Evolutionary conservation across 1,140 invertebrate species (phyloP).

Genomic region (Probaryconus sp.): DNA sequence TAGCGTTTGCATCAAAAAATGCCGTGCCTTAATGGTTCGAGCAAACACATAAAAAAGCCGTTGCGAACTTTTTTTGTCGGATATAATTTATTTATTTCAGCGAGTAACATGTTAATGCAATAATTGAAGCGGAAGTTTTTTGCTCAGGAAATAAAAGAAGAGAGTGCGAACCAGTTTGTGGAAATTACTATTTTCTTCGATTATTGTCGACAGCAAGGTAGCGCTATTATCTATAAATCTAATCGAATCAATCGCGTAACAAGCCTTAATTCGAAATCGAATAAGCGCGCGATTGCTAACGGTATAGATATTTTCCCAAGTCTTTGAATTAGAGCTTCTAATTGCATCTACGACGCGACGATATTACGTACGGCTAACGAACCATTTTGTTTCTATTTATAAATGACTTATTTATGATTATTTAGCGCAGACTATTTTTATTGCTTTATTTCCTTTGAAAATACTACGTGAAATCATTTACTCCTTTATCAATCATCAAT

Average conservation of each 20-base stretch:
- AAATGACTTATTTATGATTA: constrained; percentile 40
- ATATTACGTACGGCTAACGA: constrained; percentile 44
- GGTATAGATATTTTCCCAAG: constrained; percentile 65
- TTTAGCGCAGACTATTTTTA: constrained; percentile 11
- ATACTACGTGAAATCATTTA: too few relatives aligned
- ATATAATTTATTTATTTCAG: constrained; percentile 32
- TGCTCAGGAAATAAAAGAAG: constrained; percentile 21
- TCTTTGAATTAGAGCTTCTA: constrained; percentile 54
- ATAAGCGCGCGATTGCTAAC: constrained; percentile 68
- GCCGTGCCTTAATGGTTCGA: neutral
- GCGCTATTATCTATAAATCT: constrained; percentile 64
- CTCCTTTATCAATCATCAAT: too few relatives aligned
- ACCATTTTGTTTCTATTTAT: constrained; percentile 42
- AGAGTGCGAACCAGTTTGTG: constrained; percentile 44
- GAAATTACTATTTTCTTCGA: constrained; percentile 58
- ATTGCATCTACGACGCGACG: constrained; percentile 36
- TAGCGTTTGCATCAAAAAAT: too few relatives aligned
- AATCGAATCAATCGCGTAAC: constrained; percentile 70
- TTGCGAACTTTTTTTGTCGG: constrained; percentile 5
- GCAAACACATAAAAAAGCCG: neutral
- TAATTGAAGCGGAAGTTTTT: constrained; percentile 30
- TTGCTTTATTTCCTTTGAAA: too few relatives aligned
- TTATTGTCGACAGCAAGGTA: constrained; percentile 57
- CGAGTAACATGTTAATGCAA: constrained; percentile 36
- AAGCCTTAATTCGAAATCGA: constrained; percentile 67